Evolutionary conservation across 2,888 invertebrate genomes (phyloP).

Genomic region (Horisme vitalbata): DNA sequence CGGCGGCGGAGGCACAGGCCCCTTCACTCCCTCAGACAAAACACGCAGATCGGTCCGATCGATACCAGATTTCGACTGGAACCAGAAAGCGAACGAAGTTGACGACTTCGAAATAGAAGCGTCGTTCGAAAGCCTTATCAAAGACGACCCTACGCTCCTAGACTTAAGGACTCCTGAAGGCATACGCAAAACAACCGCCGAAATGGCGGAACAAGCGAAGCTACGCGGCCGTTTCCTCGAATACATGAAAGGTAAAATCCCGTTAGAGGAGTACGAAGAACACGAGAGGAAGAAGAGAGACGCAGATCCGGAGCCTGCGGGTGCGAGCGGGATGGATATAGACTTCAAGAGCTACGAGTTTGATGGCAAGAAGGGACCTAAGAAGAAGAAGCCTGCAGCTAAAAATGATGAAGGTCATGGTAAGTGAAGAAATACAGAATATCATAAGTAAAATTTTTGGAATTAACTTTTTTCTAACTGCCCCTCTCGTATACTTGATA

Average conservation of each 20-base stretch:
- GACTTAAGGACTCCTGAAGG: constrained; percentile 54
- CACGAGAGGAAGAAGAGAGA: constrained; percentile 62
- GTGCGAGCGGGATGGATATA: constrained; percentile 65
- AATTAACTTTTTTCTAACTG: too few relatives aligned
- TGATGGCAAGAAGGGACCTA: constrained; percentile 72
- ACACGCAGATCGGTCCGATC: constrained; percentile 54
- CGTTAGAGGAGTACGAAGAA: constrained; percentile 58
- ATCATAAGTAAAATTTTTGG: too few relatives aligned
- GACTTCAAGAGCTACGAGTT: constrained; percentile 84
- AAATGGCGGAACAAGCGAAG: constrained; percentile 61
- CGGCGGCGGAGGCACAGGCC: constrained; percentile 78
- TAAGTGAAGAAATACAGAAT: too few relatives aligned
- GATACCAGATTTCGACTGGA: constrained; percentile 68
- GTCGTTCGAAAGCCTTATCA: constrained; percentile 68
- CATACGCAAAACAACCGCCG: constrained; percentile 56
- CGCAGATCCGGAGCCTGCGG: constrained; percentile 66
- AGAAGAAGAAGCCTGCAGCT: constrained; percentile 67
- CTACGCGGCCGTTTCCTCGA: constrained; percentile 61
- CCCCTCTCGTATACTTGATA: too few relatives aligned
- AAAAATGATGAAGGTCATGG: constrained; percentile 68
- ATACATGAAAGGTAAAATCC: constrained; percentile 64
- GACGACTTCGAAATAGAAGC: constrained; percentile 78
- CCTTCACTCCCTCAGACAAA: constrained; percentile 69
- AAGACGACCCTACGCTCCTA: constrained; percentile 60
- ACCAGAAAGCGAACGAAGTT: constrained; percentile 56